Conservation (phyloP, 2,888 invertebrate genomes). For the Lepidochrysops patricia region DNA sequence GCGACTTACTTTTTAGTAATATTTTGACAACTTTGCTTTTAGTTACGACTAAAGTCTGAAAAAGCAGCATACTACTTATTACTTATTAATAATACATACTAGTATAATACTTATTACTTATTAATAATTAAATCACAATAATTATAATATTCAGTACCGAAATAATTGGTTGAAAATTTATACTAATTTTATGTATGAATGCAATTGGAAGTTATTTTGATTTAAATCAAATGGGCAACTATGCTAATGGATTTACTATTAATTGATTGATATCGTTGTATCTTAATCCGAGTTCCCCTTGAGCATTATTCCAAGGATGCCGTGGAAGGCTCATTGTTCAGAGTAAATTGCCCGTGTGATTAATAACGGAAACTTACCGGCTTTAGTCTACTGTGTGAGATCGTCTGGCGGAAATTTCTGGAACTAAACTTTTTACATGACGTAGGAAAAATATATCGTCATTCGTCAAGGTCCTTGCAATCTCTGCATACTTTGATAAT, state of each 20-base stretch:
- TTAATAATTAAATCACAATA: too few relatives aligned
- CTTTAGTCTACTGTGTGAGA: conserved; percentile 34
- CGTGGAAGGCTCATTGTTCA: conserved; percentile 37
- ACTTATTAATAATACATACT: too few relatives aligned
- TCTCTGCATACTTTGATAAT: too few relatives aligned
- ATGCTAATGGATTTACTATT: conserved; percentile 5
- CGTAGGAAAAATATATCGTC: too few relatives aligned
- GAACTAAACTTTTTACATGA: too few relatives aligned
- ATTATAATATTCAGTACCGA: background rate
- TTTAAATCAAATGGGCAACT: background rate
- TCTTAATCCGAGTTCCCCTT: conserved; percentile 25
- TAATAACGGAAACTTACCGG: conserved; percentile 52
- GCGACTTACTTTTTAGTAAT: too few relatives aligned
- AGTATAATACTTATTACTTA: too few relatives aligned
- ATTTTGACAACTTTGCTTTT: too few relatives aligned
- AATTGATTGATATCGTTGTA: conserved; percentile 10
- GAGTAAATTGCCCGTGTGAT: conserved; percentile 59
- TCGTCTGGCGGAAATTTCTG: background rate
- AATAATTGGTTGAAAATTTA: background rate
- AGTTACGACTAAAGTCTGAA: too few relatives aligned
- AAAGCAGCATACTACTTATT: too few relatives aligned
- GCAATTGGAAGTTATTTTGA: background rate
- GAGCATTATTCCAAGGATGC: conserved; percentile 29
- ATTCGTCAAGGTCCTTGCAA: too few relatives aligned
- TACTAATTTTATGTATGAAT: background rate